Conservation (phyloP, 2,888 invertebrate genomes). For the Nysson spinosus region DNA sequence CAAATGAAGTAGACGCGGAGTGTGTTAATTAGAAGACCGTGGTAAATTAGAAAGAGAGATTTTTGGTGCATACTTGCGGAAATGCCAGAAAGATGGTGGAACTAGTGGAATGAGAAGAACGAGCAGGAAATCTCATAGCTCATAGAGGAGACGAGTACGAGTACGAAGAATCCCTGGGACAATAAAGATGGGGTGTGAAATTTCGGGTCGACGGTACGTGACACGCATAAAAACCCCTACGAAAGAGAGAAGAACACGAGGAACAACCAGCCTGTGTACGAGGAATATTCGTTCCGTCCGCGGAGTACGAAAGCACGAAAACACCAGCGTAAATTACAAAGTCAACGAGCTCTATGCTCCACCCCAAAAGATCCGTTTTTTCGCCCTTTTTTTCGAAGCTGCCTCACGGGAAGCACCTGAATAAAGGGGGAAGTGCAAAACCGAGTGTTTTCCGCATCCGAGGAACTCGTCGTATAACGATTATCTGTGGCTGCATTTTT, state of each 20-base stretch:
- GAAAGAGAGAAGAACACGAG: not conserved
- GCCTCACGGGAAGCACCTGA: constrained; percentile 1
- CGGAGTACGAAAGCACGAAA: constrained; percentile 32
- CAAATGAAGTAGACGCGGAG: too few species aligned
- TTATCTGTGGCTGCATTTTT: too few species aligned
- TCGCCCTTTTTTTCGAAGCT: constrained; percentile 10
- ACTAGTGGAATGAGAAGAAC: not conserved
- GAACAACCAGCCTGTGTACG: constrained; percentile 8
- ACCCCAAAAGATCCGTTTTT: constrained; percentile 26
- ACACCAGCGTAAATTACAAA: constrained; percentile 56
- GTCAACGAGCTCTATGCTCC: constrained; percentile 47
- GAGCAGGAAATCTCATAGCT: not conserved
- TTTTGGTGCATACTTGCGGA: too few species aligned
- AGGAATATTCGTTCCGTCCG: constrained; percentile 39
- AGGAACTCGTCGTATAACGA: too few species aligned
- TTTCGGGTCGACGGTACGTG: constrained; percentile 42
- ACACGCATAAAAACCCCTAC: constrained; percentile 32
- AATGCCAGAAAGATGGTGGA: too few species aligned
- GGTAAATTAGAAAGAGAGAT: too few species aligned
- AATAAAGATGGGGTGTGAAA: constrained; percentile 37
- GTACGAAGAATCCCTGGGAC: constrained; percentile 25
- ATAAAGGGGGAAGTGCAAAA: too few species aligned
- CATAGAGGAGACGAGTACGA: not conserved
- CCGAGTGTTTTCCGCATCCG: too few species aligned
- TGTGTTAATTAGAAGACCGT: too few species aligned